Evolutionary conservation across 2,888 invertebrate species (phyloP), one percentile per base, ranked within the genome.

Genomic region (Luffia ferchaultella): DNA sequence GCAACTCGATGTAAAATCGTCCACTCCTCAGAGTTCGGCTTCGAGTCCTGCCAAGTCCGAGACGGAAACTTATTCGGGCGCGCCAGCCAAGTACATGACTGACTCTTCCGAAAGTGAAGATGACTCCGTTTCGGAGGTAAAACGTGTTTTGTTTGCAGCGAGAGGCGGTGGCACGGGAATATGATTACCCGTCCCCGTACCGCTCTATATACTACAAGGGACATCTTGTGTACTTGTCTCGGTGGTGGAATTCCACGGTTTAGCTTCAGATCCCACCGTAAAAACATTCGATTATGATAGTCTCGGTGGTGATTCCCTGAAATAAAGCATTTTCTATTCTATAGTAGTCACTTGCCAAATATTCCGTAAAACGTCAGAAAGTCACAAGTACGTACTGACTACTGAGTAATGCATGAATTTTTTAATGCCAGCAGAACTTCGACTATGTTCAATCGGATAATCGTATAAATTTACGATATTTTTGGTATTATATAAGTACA

Each of bases 71-170:
- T 91, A 90, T 86, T 90, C 91, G 73, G 93, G 92, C 83, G 85
- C 89, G 75, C 93, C 91, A 76, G 91, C 92, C 73, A 92, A 92
- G 86, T 93, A 90, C 88, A 93, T 94, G 88, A 92, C 93, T 83
- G 95, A 95, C 87, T 90, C 95, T 78, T 96, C 96, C 70, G 96
- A 95, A 87, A 96, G 95, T 80, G 96, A 96, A 82, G 96, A 96
- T 85, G 96, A 96, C 80, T 96, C 96, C 85, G 94, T 94, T 77
- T 96, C 95, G 70, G 96, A 96, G 94, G 96, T 96, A 90, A 89
- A 83, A 82, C 79, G 82, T 82, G 82, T 83, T 82, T 82, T 82
- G 82, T 83, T 82, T 83, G 80, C 71, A 68, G 68, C 60, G 30
- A 72, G 76, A 82, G 82, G 82, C 80, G 80, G 78, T 78, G 79